These are phyloP conservation scores for Calypte anna DNA, from an alignment of 2,113 vertebrate genomes.

Conservation along the genomic window DNA sequence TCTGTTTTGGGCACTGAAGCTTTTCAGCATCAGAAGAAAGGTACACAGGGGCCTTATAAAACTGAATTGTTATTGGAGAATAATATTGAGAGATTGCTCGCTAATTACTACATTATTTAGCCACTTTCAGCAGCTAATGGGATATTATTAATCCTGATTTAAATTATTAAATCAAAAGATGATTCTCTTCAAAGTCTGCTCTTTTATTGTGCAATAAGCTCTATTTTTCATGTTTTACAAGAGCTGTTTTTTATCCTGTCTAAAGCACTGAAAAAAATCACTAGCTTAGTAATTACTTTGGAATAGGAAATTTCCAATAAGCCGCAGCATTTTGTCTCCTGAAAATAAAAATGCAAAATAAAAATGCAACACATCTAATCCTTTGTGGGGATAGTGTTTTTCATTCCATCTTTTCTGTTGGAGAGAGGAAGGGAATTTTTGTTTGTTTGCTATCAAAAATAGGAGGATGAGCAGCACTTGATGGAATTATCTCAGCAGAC, in stretches of 20 bases:
- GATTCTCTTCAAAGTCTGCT: not conserved
- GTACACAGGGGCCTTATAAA: not conserved
- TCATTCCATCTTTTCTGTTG: not conserved
- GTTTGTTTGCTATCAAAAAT: not conserved
- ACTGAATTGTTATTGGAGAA: not conserved
- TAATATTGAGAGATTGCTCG: not conserved
- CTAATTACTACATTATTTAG: not conserved
- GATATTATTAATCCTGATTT: conserved; percentile 14
- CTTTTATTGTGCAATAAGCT: not conserved
- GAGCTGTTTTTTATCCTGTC: conserved; percentile 25
- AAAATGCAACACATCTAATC: not conserved
- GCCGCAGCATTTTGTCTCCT: conserved; percentile 24
- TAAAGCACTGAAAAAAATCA: conserved; percentile 17
- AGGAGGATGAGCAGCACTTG: not conserved
- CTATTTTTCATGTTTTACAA: conserved; percentile 1
- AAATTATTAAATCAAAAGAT: not conserved
- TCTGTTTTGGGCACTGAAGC: not conserved
- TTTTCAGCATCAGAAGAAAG: conserved; percentile 1
- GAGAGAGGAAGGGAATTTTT: not conserved
- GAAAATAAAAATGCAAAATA: conserved; percentile 23
- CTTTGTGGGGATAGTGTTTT: not conserved
- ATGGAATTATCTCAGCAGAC: not conserved
- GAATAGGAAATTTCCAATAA: conserved; percentile 14
- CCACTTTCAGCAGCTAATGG: not conserved
- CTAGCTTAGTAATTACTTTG: conserved; percentile 19